Percentiles rank a stretch among this genome's conserved stretches.
These are phyloP conservation scores for Troides helena DNA, from an alignment of 2,888 invertebrate species.

Conservation along the genomic window DNA sequence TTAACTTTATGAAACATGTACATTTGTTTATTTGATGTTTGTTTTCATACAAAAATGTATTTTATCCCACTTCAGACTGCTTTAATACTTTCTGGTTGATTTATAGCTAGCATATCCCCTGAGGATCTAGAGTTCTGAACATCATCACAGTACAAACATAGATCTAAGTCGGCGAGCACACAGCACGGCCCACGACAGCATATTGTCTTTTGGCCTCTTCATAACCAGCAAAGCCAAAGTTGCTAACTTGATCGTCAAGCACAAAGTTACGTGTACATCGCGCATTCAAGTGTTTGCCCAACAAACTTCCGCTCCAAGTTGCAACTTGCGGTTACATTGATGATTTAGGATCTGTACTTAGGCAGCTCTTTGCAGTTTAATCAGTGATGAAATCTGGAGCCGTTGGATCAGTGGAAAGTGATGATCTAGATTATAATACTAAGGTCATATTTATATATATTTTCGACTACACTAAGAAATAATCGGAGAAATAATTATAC, in stretches of 20 bases:
- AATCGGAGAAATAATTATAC: no score
- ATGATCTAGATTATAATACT: no score
- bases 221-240: constrained; percentile 28
- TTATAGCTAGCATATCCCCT: no score
- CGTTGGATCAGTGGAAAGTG: background rate
- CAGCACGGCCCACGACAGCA: constrained; percentile 9
- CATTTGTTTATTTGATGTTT: no score
- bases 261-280: constrained; percentile 29
- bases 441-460: no score
- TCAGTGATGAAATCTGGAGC: constrained; percentile 9
- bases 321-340: constrained; percentile 25
- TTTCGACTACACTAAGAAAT: no score
- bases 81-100: no score
- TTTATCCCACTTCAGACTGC: no score
- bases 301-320: constrained; percentile 25
- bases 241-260: constrained; percentile 30
- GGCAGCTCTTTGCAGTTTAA: constrained; percentile 10
- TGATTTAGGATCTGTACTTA: constrained; percentile 25
- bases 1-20: no score
- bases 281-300: constrained; percentile 28
- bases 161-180: constrained; percentile 9
- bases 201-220: constrained; percentile 27
- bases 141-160: constrained; percentile 8
- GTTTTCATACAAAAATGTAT: no score
- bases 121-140: background rate